Evolutionary conservation across 2,888 invertebrate species (phyloP), one percentile per base, ranked within the genome.

Genomic region (Stenotaenia linearis): DNA sequence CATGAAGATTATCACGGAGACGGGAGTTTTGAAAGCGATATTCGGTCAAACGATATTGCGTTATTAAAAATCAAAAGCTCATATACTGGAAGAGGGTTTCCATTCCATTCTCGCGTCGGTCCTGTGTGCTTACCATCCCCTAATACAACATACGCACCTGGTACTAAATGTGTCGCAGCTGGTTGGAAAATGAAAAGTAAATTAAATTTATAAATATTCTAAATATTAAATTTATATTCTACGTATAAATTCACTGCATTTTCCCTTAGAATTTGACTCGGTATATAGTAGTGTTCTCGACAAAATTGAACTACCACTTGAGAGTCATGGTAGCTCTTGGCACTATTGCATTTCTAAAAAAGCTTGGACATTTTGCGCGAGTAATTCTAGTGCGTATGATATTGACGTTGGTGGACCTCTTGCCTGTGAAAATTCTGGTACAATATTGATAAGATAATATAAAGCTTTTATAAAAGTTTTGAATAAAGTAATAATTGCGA

Each of bases 401-500:
- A 94, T 94, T 0, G 94, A 95, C 85, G 92, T 92, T 45, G 94
- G 94, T 28, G 94, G 94, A n/a, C 94, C 94, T 7, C 87, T 94
- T 25, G 91, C 92, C 75, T 94, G 93, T 84, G 85, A 89, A 81
- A 87, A 88, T 0, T 86, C 89, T 21, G 90, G 90, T 88, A 74
- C 4, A 6, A 5, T 15, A n/a, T n/a, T 3, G 5, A 45, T 15
- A n/a, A n/a, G 5, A 23, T 74, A n/a, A 32, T 74, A n/a, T 74
- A 5, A 74, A n/a, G n/a, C n/a, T n/a, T n/a, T n/a, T n/a, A n/a
- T n/a, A n/a, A n/a, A n/a, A n/a, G n/a, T n/a, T n/a, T n/a, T n/a
- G n/a, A n/a, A n/a, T n/a, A n/a, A n/a, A n/a, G n/a, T n/a, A n/a
- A n/a, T n/a, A n/a, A n/a, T n/a, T n/a, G n/a, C n/a, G n/a, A 15